phyloP scores from a whole-genome alignment of 2,888 invertebrate species.

The Andrena chrysosceles region DNA sequence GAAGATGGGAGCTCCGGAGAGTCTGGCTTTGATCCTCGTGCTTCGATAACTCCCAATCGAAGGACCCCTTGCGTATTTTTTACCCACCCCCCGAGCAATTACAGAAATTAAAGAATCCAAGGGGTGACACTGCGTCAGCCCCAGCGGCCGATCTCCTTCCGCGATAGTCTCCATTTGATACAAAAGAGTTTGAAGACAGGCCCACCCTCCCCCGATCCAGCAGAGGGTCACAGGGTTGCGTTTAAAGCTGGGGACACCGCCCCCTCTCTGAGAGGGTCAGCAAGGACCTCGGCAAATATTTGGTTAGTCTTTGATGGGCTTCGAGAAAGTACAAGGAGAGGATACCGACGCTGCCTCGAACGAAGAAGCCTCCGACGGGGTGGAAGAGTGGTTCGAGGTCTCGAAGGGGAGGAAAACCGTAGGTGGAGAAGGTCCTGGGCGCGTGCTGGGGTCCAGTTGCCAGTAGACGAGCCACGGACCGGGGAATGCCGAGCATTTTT shows the following conservation, averaged over 20 bases:
- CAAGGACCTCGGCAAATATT: conserved; percentile 83
- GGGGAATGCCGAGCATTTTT: conserved; percentile 83
- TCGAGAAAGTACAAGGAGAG: conserved; percentile 70
- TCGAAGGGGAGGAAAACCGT: conserved; percentile 49
- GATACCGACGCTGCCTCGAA: conserved; percentile 46
- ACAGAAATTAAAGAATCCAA: conserved; percentile 61
- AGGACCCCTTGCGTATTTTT: not conserved
- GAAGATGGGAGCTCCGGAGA: not conserved
- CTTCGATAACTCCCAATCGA: not conserved
- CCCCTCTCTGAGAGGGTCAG: conserved; percentile 53
- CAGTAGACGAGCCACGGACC: conserved; percentile 62
- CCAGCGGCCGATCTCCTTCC: conserved; percentile 49
- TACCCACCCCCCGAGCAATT: conserved; percentile 40
- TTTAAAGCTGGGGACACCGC: conserved; percentile 63
- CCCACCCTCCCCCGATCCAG: conserved; percentile 28
- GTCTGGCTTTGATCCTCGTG: not conserved
- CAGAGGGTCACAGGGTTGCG: conserved; percentile 66
- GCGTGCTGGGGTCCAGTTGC: conserved; percentile 58
- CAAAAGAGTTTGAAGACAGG: conserved; percentile 70
- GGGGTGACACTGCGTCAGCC: conserved; percentile 22
- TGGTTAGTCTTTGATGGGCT: conserved; percentile 83
- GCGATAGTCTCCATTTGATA: conserved; percentile 71
- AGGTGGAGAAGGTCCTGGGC: conserved; percentile 44
- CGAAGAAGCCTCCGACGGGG: conserved; percentile 37
- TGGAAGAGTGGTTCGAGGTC: conserved; percentile 28